Conservation (phyloP, 1,140 invertebrate genomes). For the Meloidogyne floridensis region DNA sequence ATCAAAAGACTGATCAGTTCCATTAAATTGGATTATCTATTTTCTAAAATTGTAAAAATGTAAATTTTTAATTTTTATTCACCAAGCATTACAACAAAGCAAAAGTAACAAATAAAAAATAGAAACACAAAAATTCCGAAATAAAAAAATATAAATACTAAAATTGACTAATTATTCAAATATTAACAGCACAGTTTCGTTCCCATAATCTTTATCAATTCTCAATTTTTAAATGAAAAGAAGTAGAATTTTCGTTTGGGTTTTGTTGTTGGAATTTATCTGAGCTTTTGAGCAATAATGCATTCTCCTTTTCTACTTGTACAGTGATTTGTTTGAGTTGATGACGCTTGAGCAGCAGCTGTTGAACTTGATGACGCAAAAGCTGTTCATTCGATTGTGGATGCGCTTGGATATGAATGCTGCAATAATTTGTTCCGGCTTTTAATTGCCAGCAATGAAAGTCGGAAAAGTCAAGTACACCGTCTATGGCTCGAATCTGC, state of each 20-base stretch:
- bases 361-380: constrained; percentile 33
- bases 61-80: no score
- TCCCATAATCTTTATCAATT: neutral
- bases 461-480: constrained; percentile 54
- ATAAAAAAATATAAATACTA: no score
- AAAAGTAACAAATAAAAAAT: no score
- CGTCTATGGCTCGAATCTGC: constrained; percentile 52
- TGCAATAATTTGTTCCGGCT: constrained; percentile 55
- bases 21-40: no score
- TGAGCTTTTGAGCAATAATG: neutral
- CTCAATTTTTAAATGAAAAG: constrained; percentile 2
- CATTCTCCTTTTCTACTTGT: constrained; percentile 46
- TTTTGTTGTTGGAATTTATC: neutral
- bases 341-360: constrained; percentile 34
- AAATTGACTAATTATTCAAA: no score
- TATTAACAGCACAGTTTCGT: no score
- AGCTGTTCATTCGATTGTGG: constrained; percentile 57
- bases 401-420: constrained; percentile 48
- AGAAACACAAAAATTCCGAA: no score
- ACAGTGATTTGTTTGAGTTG: constrained; percentile 37
- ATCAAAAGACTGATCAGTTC: no score
- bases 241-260: neutral
- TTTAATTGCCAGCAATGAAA: constrained; percentile 62
- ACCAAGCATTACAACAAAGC: no score
- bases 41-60: no score